Evolutionary conservation across 1,140 invertebrate genomes (phyloP).

Genomic region (Drosophila serrata): DNA sequence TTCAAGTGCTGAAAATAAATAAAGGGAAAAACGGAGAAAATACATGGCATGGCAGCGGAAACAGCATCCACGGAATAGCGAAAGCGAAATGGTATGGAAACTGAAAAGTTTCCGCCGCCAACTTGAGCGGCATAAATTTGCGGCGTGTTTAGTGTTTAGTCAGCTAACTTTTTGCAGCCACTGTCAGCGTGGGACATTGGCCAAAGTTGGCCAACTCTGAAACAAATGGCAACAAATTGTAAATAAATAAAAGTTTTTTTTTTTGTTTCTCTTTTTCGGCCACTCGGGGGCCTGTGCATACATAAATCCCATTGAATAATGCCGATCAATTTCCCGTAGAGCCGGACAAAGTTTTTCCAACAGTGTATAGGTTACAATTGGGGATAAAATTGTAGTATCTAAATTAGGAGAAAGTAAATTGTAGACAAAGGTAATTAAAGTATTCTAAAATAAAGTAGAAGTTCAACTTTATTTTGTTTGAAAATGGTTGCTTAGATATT

Average conservation of each 20-base stretch:
- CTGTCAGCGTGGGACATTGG: slow-evolving; percentile 24
- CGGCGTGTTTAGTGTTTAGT: slow-evolving; percentile 37
- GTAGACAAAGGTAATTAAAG: background rate
- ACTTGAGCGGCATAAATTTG: slow-evolving; percentile 49
- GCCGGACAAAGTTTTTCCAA: slow-evolving; percentile 29
- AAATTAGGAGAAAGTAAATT: background rate
- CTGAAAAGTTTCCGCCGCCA: slow-evolving; percentile 32
- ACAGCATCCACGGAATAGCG: background rate
- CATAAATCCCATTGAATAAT: slow-evolving; percentile 54
- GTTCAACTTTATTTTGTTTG: background rate
- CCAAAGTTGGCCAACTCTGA: slow-evolving; percentile 36
- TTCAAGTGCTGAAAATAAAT: slow-evolving; percentile 45
- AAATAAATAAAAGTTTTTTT: slow-evolving; percentile 57
- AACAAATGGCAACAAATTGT: slow-evolving; percentile 66
- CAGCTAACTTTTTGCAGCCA: slow-evolving; percentile 45
- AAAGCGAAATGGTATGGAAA: slow-evolving; percentile 24
- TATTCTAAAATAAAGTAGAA: background rate
- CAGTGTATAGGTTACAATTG: background rate
- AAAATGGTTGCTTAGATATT: background rate
- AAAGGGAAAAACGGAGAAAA: background rate
- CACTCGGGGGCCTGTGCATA: slow-evolving; percentile 13
- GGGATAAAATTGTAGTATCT: background rate
- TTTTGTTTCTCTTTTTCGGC: slow-evolving; percentile 16
- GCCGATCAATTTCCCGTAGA: slow-evolving; percentile 24
- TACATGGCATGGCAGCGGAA: background rate